Evolutionary conservation across 2,888 invertebrate species (phyloP), one percentile per base, ranked within the genome.

Genomic region (Aspidiotus destructor): DNA sequence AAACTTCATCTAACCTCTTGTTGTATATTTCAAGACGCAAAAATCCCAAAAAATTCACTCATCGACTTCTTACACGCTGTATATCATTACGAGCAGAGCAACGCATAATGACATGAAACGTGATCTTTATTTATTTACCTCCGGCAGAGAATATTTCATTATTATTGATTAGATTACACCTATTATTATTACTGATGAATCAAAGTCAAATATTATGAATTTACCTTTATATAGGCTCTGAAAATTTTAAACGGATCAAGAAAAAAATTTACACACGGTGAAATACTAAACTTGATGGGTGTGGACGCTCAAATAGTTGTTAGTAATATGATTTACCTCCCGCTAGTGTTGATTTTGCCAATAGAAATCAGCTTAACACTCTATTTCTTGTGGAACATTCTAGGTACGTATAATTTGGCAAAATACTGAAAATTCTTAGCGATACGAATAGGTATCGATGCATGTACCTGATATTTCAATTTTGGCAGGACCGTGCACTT

Each of bases 321-420:
- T 71, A 78, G 78, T 71, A 73, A 81, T 42, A 76, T 78, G 40
- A 74, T 77, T 10, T 80, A 79, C 72, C 71, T 81, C 28, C 79
- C 80, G 73, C 75, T 80, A 74, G 71, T 81, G 8, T 81, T 81
- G 80, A 79, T 80, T 10, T 77, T 78, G 3, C 82, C 83, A 1
- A 73, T 83, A 15, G 81, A 83, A 75, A 84, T 84, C 71, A 73
- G 74, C 15, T 72, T 84, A 13, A 78, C 82, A 5, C 73, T 84
- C 13, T 81, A 79, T 72, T 79, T 82, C 72, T 74, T 81, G 9
- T 82, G 79, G 78, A 73, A 76, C 41, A 74, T 75, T 17, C 73
- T 80, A 15, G 78, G 78, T 74, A 61, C 16, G n/a, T 64, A 13
- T 10, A 5, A 28, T 3, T 5, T 28, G 5, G 28, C 28, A 28